Evolutionary conservation across 2,888 invertebrate species (phyloP).

Genomic region (Acrobasis suavella): DNA sequence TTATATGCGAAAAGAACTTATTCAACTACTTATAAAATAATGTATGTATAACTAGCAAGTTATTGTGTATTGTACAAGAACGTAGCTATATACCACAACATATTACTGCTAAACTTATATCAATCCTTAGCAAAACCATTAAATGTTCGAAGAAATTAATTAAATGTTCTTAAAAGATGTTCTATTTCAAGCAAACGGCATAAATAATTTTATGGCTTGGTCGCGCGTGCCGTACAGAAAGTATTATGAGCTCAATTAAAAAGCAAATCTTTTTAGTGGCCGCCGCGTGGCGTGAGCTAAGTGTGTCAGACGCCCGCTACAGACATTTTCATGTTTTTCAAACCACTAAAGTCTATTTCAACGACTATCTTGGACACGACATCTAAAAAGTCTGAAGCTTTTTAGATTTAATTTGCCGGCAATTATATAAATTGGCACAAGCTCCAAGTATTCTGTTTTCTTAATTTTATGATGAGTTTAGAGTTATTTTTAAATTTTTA

Average conservation of each 20-base stretch:
- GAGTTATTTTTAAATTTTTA: no score
- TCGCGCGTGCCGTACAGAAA: slow-evolving; percentile 35
- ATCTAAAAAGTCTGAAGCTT: not conserved
- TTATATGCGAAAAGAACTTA: no score
- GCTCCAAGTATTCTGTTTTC: no score
- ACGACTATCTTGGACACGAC: not conserved
- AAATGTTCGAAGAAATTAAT: slow-evolving; percentile 3
- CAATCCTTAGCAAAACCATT: not conserved
- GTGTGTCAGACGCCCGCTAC: slow-evolving; percentile 54
- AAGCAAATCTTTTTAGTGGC: slow-evolving; percentile 32
- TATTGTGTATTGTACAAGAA: no score
- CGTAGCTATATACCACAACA: no score
- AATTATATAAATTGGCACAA: slow-evolving; percentile 33
- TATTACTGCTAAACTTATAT: not conserved
- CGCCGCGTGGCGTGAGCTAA: slow-evolving; percentile 48
- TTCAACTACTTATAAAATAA: no score
- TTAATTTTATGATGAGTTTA: no score
- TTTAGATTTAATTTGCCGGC: not conserved
- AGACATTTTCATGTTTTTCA: slow-evolving; percentile 7
- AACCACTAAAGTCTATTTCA: slow-evolving; percentile 6
- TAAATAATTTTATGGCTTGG: slow-evolving; percentile 35
- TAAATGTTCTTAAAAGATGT: slow-evolving; percentile 32
- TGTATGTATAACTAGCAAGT: no score
- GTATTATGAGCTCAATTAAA: slow-evolving; percentile 33
- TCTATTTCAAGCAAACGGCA: slow-evolving; percentile 43